Base-by-base conservation (phyloP, 2,113 vertebrate species). In the Stegastes partitus region DNA sequence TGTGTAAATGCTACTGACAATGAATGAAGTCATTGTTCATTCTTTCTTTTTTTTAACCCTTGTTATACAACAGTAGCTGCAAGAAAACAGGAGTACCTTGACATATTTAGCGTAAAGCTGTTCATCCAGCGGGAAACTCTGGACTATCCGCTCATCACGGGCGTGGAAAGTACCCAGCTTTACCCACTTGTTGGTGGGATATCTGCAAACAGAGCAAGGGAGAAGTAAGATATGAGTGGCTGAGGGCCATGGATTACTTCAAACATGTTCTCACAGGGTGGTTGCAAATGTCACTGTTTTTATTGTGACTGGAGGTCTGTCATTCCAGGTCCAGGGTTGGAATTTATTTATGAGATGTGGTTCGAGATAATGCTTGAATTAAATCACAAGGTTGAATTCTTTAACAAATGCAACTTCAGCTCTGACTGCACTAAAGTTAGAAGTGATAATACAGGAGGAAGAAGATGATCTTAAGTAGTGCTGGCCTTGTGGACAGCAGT, bases 81-180 rank as follows among this genome's bases (percentile, higher is more conserved):
- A 57, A 11, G 10, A 21, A 21, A 37, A 25, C 23, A 39, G 0
- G 11, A 31, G 91, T 96, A 99, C 98, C 97, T 99, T 99, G 71
- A 98, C 96, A 31, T 99, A 99, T 97, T 99, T 99, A 68, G 98
- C 98, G 86, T 98, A 99, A 93, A 99, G 97, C 93, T 99, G 97
- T 22, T 99, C 98, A 87, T 99, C 98, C 93, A 99, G 90, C 58
- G 98, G 98, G 89, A 99, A 99, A 85, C 97, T 99, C 91, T 99
- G 98, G 34, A 99, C 97, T n/a, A 95, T 99, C 28, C 98, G 96
- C 86, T 99, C 97, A 89, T 99, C 98, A 73, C 97, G 96, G 62
- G 96, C 98, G 78, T 99, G 98, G 83, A 99, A 99, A 69, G 97
- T 99, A 53, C 98, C 98, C 58, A 99, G 91, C 85, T 99, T 99